Evolutionary conservation across 2,888 invertebrate genomes (phyloP).

Genomic region (Lasiommata megera): DNA sequence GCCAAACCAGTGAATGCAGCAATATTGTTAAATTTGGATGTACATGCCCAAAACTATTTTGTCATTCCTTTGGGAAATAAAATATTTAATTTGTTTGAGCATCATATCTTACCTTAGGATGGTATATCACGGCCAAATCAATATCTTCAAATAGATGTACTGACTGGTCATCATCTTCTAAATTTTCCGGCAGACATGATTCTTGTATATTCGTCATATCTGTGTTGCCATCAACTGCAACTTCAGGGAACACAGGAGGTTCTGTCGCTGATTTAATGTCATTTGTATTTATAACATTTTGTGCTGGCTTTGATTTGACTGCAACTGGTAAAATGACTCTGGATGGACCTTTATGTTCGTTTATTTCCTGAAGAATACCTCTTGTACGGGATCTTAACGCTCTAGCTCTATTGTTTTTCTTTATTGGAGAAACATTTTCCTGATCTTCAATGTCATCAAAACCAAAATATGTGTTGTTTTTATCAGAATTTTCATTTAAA

Average conservation of each 20-base stretch:
- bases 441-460: conserved; percentile 71
- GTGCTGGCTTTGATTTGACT: conserved; percentile 46
- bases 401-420: conserved; percentile 43
- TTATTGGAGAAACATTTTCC: conserved; percentile 65
- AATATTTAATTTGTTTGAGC: no score
- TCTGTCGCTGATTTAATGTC: conserved; percentile 55
- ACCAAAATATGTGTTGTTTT: conserved; percentile 62
- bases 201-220: conserved; percentile 42
- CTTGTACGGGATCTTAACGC: conserved; percentile 48
- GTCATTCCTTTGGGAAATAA: no score
- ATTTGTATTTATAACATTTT: conserved; percentile 53
- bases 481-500: conserved; percentile 33
- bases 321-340: conserved; percentile 51
- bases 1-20: no score
- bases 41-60: no score
- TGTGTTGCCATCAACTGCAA: conserved; percentile 30
- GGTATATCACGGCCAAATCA: conserved; percentile 54
- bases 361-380: conserved; percentile 58
- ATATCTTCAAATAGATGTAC: conserved; percentile 75
- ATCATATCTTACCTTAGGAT: conserved; percentile 61
- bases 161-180: conserved; percentile 53
- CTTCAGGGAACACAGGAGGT: conserved; percentile 51
- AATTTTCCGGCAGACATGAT: conserved; percentile 31
- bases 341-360: conserved; percentile 49
- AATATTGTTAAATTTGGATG: no score